phyloP scores from a whole-genome alignment of 2,797 vertebrate species.

The Merluccius polli region DNA sequence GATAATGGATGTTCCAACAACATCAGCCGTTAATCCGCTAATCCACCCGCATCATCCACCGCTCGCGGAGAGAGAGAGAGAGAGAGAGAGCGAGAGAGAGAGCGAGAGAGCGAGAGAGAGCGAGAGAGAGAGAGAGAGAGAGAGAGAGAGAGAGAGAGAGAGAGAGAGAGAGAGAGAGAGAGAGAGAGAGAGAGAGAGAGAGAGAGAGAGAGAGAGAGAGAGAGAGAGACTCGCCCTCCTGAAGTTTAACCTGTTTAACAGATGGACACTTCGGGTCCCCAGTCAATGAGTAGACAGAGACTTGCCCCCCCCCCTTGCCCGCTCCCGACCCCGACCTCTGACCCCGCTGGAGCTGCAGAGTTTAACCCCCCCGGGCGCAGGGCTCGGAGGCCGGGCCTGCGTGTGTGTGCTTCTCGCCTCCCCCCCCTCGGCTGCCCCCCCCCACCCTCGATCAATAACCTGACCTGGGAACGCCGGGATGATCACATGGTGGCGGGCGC shows the following conservation, averaged over 20 bases:
- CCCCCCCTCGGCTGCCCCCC: slow-evolving; percentile 12
- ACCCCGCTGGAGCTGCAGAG: slow-evolving; percentile 50
- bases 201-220: no score
- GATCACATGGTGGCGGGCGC: background rate
- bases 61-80: slow-evolving; percentile 28
- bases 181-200: no score
- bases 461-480: slow-evolving; percentile 38
- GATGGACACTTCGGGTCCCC: slow-evolving; percentile 60
- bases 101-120: no score
- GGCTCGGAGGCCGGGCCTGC: slow-evolving; percentile 38
- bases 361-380: slow-evolving; percentile 65
- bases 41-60: slow-evolving; percentile 33
- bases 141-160: no score
- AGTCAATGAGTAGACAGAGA: slow-evolving; percentile 59
- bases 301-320: slow-evolving; percentile 70
- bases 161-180: no score
- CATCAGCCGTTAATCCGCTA: slow-evolving; percentile 39
- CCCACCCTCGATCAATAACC: slow-evolving; percentile 47
- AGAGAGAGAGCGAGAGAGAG: no score
- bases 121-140: no score
- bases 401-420: slow-evolving; percentile 8
- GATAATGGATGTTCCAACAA: slow-evolving; percentile 42
- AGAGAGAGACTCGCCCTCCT: background rate
- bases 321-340: slow-evolving; percentile 66
- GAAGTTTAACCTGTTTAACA: slow-evolving; percentile 76